Conservation (phyloP, 2,113 vertebrate genomes). For the Taxidea taxus region DNA sequence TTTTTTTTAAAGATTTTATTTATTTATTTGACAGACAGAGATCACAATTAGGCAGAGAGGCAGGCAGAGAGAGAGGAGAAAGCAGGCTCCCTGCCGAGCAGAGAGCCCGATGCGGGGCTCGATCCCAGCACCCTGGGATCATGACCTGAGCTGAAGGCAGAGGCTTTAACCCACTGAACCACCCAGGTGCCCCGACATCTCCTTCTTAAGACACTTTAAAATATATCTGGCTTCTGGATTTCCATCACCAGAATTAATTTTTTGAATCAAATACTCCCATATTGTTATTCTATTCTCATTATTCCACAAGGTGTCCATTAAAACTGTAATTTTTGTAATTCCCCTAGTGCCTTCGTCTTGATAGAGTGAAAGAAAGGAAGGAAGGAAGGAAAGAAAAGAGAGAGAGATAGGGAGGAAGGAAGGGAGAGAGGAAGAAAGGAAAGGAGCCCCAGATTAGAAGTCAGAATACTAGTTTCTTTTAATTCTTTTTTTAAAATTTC, state of each 20-base stretch:
- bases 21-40: no score
- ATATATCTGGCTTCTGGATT: constrained; percentile 7
- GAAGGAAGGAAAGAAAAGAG: not conserved
- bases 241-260: constrained; percentile 43
- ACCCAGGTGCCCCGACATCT: no score
- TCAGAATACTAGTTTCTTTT: not conserved
- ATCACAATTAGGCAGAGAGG: no score
- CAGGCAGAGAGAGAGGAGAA: no score
- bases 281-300: not conserved
- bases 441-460: not conserved
- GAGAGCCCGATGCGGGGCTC: no score
- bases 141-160: no score
- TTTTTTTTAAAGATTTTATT: no score
- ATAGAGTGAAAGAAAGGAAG: not conserved
- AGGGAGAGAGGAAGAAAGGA: not conserved
- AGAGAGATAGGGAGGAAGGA: no score
- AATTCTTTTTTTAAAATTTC: not conserved
- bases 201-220: constrained; percentile 19
- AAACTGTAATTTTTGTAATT: not conserved
- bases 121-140: no score
- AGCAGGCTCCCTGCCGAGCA: no score
- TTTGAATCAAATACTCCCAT: not conserved
- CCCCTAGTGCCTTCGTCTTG: not conserved
- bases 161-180: no score
- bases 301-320: not conserved